Percentiles rank a stretch among this genome's conserved stretches.
These are phyloP conservation scores for Prionailurus bengalensis DNA, from an alignment of 2,113 vertebrate species.

Conservation along the genomic window DNA sequence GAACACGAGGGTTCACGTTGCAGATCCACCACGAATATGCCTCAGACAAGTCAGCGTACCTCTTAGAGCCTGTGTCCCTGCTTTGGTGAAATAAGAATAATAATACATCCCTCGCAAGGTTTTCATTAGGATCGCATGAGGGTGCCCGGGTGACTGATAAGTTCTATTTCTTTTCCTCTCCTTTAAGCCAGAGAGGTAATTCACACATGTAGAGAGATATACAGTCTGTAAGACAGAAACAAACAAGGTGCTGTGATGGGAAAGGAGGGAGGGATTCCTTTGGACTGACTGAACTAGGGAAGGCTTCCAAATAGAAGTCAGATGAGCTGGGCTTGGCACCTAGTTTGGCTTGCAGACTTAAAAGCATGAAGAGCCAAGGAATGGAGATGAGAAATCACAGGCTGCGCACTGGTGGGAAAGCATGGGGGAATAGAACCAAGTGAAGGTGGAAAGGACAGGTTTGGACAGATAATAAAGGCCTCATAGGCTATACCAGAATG, in stretches of 20 bases:
- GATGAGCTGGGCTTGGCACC: not conserved
- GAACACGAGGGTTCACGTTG: not conserved
- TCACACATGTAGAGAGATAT: not conserved
- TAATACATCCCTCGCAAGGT: rapidly evolving
- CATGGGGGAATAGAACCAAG: not conserved
- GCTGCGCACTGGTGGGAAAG: not conserved
- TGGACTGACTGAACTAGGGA: not conserved
- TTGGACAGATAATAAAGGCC: not conserved
- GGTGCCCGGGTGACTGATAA: not conserved
- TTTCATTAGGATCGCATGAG: too few species aligned
- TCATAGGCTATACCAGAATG: not conserved
- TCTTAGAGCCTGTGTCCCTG: not conserved
- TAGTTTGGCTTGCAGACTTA: not conserved
- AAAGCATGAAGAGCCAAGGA: not conserved
- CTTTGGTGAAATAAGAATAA: not conserved
- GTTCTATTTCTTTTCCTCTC: not conserved
- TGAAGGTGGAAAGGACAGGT: not conserved
- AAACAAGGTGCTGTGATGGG: not conserved
- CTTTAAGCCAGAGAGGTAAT: not conserved
- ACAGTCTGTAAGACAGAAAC: not conserved
- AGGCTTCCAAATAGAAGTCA: not conserved
- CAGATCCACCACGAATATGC: not conserved
- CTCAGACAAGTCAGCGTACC: not conserved
- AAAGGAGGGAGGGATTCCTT: not conserved
- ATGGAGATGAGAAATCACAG: not conserved